phyloP scores from a whole-genome alignment of 2,113 vertebrate species.

The Hemiprocne comata region DNA sequence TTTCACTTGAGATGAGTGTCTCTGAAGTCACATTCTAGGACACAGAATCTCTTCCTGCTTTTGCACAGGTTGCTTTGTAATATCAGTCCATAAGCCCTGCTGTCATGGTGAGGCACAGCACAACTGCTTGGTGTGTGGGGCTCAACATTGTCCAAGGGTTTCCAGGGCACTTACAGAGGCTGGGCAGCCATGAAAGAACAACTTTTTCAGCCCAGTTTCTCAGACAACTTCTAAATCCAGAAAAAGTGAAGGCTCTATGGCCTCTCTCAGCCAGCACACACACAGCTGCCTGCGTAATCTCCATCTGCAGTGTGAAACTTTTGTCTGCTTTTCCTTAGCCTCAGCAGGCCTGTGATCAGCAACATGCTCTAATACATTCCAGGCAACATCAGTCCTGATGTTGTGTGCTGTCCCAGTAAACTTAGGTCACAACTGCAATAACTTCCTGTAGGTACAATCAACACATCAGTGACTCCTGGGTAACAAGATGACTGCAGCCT shows the following conservation, averaged over 20 bases:
- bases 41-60: background rate
- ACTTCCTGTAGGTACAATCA: background rate
- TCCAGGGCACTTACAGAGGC: background rate
- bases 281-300: background rate
- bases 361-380: background rate
- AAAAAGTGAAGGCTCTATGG: background rate
- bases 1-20: background rate
- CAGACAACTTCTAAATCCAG: background rate
- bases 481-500: background rate
- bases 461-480: background rate
- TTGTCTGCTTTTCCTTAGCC: background rate
- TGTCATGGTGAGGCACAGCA: background rate
- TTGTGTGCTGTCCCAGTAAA: background rate
- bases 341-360: background rate
- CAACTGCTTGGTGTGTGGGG: background rate
- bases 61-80: background rate
- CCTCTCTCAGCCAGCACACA: background rate
- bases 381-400: background rate
- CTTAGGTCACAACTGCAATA: background rate
- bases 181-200: background rate
- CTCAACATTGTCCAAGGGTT: background rate
- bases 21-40: background rate
- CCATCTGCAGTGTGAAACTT: background rate
- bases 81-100: background rate
- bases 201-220: background rate